These are phyloP conservation scores for Melieria crassipennis DNA, from an alignment of 2,888 invertebrate species.

Conservation along the genomic window DNA sequence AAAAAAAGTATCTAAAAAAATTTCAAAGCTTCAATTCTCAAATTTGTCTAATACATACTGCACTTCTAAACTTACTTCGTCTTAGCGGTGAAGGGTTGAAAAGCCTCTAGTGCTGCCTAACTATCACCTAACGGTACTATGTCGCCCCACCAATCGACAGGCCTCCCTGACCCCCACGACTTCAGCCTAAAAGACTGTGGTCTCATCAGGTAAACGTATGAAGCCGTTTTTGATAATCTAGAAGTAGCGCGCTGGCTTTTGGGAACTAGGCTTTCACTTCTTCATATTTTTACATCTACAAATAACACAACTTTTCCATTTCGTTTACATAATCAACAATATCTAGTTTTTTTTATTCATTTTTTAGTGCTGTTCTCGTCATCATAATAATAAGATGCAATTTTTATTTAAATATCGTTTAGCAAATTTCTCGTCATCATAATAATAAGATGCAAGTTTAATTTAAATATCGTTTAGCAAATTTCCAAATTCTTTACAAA, in stretches of 20 bases:
- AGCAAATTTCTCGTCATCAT: not conserved
- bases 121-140: not conserved
- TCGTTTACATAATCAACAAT: constrained; percentile 15
- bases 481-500: too few species aligned
- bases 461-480: not conserved
- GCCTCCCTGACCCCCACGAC: not conserved
- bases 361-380: constrained; percentile 7
- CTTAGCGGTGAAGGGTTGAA: too few species aligned
- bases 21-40: too few species aligned
- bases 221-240: too few species aligned
- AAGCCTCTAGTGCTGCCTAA: too few species aligned
- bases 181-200: not conserved
- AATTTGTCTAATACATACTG: too few species aligned
- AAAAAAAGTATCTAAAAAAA: too few species aligned
- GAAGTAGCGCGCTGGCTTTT: too few species aligned
- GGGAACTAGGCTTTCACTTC: too few species aligned
- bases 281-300: too few species aligned
- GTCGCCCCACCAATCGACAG: not conserved
- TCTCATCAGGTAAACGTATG: not conserved
- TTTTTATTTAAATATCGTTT: not conserved
- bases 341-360: constrained; percentile 15
- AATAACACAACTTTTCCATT: not conserved
- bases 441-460: not conserved
- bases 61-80: too few species aligned
- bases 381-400: not conserved